Evolutionary conservation across 1,140 invertebrate species (phyloP).

Genomic region (Ericerus pela): DNA sequence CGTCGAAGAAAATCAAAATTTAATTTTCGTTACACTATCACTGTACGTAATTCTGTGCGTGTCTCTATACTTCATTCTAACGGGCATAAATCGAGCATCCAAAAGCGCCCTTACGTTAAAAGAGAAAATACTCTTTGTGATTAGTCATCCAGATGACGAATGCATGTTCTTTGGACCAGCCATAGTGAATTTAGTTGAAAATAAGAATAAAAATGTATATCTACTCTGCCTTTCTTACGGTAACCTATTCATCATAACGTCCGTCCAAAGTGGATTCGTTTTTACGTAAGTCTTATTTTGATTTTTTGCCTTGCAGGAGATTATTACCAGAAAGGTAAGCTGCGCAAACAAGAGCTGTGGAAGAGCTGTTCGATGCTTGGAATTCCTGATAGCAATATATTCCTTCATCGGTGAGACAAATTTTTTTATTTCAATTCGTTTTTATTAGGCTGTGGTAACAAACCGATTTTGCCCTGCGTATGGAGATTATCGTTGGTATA

Average conservation of each 20-base stretch:
- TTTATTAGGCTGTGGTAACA: too few species aligned
- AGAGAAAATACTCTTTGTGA: slow-evolving; percentile 56
- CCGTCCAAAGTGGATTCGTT: background rate
- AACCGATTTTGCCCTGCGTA: too few species aligned
- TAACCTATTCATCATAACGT: slow-evolving; percentile 30
- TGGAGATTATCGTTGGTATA: too few species aligned
- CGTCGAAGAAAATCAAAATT: background rate
- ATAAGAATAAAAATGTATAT: slow-evolving; percentile 48
- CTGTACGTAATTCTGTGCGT: background rate
- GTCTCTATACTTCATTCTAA: background rate
- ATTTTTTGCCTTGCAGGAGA: slow-evolving; percentile 42
- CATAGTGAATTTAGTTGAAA: slow-evolving; percentile 50
- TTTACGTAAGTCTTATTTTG: background rate
- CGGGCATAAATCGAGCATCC: background rate
- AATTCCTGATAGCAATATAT: slow-evolving; percentile 57
- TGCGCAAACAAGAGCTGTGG: slow-evolving; percentile 61
- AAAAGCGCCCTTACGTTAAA: background rate
- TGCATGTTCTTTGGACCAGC: slow-evolving; percentile 96
- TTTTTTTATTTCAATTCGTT: background rate
- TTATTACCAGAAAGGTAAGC: slow-evolving; percentile 46
- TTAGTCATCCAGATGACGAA: slow-evolving; percentile 92
- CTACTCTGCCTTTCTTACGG: slow-evolving; percentile 77
- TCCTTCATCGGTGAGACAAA: slow-evolving; percentile 34
- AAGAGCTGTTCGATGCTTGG: slow-evolving; percentile 58
- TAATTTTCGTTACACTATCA: background rate